phyloP scores from a whole-genome alignment of 1,140 invertebrate genomes.

The Neodiprion virginianus region DNA sequence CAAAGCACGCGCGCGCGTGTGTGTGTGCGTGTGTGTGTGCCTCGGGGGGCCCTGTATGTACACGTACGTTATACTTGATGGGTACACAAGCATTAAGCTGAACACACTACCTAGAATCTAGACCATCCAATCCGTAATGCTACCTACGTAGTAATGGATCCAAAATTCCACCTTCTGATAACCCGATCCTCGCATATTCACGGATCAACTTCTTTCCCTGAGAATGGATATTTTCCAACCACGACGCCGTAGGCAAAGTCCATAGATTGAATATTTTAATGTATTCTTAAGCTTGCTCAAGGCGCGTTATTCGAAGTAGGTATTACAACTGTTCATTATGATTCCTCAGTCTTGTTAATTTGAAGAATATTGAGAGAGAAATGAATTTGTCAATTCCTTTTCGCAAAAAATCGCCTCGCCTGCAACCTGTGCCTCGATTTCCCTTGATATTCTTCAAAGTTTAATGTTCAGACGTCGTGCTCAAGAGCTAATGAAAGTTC shows the following conservation, averaged over 20 bases:
- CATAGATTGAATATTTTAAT: no score
- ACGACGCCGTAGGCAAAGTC: not conserved
- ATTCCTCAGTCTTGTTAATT: no score
- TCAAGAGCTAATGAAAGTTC: no score
- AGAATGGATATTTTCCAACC: not conserved
- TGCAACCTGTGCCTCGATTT: no score
- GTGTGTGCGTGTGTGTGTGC: not conserved
- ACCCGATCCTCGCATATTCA: not conserved
- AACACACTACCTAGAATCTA: not conserved
- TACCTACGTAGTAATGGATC: not conserved
- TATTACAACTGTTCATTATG: no score
- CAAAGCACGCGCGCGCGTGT: not conserved
- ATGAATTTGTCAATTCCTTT: no score
- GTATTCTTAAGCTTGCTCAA: no score
- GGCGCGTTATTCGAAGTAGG: no score
- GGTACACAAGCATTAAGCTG: conserved; percentile 9
- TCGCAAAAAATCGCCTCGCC: no score
- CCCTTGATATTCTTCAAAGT: no score
- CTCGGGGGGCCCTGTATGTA: not conserved
- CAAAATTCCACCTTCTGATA: not conserved
- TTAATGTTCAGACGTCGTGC: no score
- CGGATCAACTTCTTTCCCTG: not conserved
- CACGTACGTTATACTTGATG: not conserved
- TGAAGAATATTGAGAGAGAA: no score
- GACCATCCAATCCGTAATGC: not conserved